Percentiles rank a stretch among this genome's conserved stretches.
These are phyloP conservation scores for Platyscapa corneri DNA, from an alignment of 1,140 invertebrate genomes.

Conservation along the genomic window DNA sequence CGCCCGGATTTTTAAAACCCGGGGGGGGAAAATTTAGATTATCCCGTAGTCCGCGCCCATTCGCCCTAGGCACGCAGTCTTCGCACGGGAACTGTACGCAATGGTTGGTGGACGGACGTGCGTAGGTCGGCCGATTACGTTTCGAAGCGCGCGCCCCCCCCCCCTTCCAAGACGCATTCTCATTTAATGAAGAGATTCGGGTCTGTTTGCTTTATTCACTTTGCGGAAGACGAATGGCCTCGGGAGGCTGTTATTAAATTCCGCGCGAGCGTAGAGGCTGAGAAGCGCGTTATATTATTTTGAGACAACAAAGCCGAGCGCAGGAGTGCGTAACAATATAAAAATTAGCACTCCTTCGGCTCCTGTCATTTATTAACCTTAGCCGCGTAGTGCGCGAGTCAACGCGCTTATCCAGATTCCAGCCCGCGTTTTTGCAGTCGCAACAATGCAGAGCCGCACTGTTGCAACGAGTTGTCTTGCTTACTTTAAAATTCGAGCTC, in stretches of 20 bases:
- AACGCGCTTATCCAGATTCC: background rate
- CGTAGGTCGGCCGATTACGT: too few species aligned
- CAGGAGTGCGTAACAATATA: background rate
- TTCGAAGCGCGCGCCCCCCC: background rate
- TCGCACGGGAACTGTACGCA: too few species aligned
- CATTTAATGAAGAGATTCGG: background rate
- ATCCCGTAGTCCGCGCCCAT: too few species aligned
- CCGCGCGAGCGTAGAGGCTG: background rate
- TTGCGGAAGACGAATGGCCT: background rate
- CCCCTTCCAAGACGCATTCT: background rate
- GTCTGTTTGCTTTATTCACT: constrained; percentile 1
- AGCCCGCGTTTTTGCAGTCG: background rate
- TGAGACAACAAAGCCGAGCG: background rate
- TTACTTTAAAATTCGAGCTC: too few species aligned
- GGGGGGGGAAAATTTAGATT: background rate
- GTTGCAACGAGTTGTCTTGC: too few species aligned
- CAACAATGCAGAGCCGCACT: too few species aligned
- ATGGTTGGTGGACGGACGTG: too few species aligned
- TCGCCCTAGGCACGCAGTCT: too few species aligned
- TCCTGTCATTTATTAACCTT: background rate
- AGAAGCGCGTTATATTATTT: background rate
- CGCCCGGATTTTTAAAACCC: background rate
- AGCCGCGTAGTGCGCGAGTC: background rate
- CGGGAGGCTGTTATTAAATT: background rate
- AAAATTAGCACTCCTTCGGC: background rate